A percentile compares a stretch with the other conserved stretches of the same genome.
Evolutionary conservation across 2,113 vertebrate species (phyloP).

Genomic region (Petrocephalus microphthalmus): DNA sequence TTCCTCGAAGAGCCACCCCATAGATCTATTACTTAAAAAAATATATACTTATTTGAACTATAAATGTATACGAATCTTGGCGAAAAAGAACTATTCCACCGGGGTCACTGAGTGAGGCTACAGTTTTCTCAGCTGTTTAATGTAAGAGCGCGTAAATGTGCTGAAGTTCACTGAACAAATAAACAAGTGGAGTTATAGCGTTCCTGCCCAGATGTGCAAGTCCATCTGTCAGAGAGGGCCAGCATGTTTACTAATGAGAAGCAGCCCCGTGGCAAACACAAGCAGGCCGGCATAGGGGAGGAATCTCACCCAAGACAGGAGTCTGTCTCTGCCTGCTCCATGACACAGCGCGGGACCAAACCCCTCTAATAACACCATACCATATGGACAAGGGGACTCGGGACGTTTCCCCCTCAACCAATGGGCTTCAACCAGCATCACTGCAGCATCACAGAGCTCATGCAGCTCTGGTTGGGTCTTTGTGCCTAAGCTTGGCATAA

Average conservation of each 20-base stretch:
- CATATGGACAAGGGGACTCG: slow-evolving; percentile 40
- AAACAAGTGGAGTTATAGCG: slow-evolving; percentile 16
- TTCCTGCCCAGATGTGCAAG: neutral
- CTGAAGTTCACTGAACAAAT: slow-evolving; percentile 18
- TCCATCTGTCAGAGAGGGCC: neutral
- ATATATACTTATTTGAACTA: neutral
- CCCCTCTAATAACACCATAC: slow-evolving; percentile 24
- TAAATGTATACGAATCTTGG: neutral
- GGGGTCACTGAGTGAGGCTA: neutral
- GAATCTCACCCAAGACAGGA: slow-evolving; percentile 24
- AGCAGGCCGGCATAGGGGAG: slow-evolving; percentile 27
- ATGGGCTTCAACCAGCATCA: neutral
- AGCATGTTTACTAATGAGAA: slow-evolving; percentile 39
- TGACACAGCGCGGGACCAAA: slow-evolving; percentile 37
- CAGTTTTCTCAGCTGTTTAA: slow-evolving; percentile 14
- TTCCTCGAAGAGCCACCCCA: neutral
- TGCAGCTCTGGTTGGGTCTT: neutral
- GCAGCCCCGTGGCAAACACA: slow-evolving; percentile 21
- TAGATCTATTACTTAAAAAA: neutral
- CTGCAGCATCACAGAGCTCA: neutral
- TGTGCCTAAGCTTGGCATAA: neutral
- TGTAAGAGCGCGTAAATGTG: slow-evolving; percentile 2
- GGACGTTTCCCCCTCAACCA: slow-evolving; percentile 29
- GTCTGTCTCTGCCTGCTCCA: slow-evolving; percentile 35
- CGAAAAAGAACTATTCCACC: neutral